Evolutionary conservation across 1,140 invertebrate species (phyloP).

Genomic region (Drosophila elegans): DNA sequence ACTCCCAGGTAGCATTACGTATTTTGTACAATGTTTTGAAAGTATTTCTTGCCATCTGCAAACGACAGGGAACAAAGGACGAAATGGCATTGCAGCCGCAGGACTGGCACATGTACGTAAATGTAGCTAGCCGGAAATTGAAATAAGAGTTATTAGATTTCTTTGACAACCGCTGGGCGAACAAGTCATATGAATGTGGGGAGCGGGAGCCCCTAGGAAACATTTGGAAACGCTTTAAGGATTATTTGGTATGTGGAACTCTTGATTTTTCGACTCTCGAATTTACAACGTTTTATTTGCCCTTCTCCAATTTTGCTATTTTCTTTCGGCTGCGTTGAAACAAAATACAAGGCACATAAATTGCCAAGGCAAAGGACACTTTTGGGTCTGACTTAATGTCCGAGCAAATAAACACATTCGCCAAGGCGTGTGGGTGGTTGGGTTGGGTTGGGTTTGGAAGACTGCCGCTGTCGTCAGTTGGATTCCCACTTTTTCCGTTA

Average conservation of each 20-base stretch:
- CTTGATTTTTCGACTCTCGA: conserved; percentile 32
- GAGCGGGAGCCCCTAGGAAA: neutral
- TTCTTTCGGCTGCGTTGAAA: conserved; percentile 26
- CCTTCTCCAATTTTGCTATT: conserved; percentile 20
- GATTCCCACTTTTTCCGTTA: conserved; percentile 61
- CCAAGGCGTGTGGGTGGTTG: conserved; percentile 1
- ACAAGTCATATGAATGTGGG: neutral
- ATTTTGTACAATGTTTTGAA: conserved; percentile 10
- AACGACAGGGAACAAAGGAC: conserved; percentile 58
- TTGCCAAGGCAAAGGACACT: conserved; percentile 52
- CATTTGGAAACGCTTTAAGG: conserved; percentile 28
- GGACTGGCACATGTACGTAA: conserved; percentile 25
- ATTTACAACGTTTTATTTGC: conserved; percentile 6
- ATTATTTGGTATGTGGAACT: conserved; percentile 13
- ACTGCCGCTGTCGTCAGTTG: conserved; percentile 68
- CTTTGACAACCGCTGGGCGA: conserved; percentile 30
- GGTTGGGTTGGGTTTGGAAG: conserved; percentile 19
- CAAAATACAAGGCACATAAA: conserved; percentile 52
- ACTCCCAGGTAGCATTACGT: conserved; percentile 43
- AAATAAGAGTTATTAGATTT: conserved; percentile 57
- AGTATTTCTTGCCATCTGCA: conserved; percentile 42
- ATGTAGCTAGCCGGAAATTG: conserved; percentile 28
- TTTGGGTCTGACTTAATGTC: conserved; percentile 53
- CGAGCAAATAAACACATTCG: conserved; percentile 67
- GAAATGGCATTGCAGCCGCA: conserved; percentile 24